Percentiles rank a stretch among this genome's conserved stretches.
Evolutionary conservation across 2,113 vertebrate species (phyloP).

Genomic region (Siniperca knerii): DNA sequence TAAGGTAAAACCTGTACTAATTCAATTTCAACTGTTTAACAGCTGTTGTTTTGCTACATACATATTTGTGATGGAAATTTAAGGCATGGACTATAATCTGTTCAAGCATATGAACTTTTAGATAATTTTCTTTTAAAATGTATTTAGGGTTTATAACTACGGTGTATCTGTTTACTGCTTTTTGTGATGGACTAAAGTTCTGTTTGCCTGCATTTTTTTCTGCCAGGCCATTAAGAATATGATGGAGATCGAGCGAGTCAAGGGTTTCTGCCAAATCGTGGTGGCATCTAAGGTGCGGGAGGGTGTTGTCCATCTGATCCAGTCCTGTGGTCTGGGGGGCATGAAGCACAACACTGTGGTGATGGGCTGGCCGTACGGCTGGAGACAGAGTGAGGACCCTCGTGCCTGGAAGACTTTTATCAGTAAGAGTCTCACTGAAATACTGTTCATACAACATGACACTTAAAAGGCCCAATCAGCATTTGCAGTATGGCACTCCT

Average conservation of each 20-base stretch:
- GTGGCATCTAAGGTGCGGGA: slow-evolving; percentile 94
- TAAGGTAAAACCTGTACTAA: neutral
- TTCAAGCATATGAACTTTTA: neutral
- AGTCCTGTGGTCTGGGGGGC: slow-evolving; percentile 96
- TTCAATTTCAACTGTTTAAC: neutral
- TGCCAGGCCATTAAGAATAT: slow-evolving; percentile 96
- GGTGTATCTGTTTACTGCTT: neutral
- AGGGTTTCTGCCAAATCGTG: slow-evolving; percentile 98
- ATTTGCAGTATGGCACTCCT: neutral
- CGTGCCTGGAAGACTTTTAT: slow-evolving; percentile 99
- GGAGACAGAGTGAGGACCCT: slow-evolving; percentile 98
- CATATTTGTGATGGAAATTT: neutral
- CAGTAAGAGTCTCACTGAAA: slow-evolving; percentile 80
- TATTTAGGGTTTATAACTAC: neutral
- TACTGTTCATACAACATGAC: neutral
- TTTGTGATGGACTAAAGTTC: neutral
- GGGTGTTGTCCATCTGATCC: slow-evolving; percentile 95
- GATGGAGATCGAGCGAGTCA: slow-evolving; percentile 98
- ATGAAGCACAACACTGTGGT: slow-evolving; percentile 99
- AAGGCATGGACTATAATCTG: neutral
- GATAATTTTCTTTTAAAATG: neutral
- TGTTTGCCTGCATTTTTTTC: neutral
- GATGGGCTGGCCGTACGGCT: slow-evolving; percentile 98
- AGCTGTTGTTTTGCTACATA: neutral
- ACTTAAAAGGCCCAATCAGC: neutral